Percentiles rank a stretch among this genome's conserved stretches.
Conservation (phyloP, 2,113 vertebrate genomes). For the Epinephelus cyanopodus region DNA sequence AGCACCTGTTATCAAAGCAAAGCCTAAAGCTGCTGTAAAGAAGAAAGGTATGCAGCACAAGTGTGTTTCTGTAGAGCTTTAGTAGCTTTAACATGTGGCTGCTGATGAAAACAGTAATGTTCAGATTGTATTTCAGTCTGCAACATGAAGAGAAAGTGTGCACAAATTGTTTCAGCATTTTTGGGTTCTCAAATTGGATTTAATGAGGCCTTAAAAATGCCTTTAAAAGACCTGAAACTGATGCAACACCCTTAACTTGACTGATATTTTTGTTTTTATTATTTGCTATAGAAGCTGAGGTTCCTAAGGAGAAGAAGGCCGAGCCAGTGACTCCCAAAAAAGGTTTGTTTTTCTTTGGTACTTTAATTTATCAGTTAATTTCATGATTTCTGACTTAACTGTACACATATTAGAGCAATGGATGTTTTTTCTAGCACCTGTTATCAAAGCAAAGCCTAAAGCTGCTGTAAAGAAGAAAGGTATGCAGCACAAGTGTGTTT, state of each 20-base stretch:
- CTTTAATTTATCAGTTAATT: neutral
- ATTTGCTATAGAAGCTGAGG: slow-evolving; percentile 30
- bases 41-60: slow-evolving; percentile 54
- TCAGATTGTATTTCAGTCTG: neutral
- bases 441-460: slow-evolving; percentile 38
- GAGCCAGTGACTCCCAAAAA: slow-evolving; percentile 50
- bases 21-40: slow-evolving; percentile 34
- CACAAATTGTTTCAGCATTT: too few species aligned
- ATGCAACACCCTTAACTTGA: too few species aligned
- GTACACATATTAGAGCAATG: neutral
- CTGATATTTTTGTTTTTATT: neutral
- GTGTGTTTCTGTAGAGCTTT: neutral
- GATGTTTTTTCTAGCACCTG: slow-evolving; percentile 14
- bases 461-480: slow-evolving; percentile 55
- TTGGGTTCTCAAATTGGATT: too few species aligned
- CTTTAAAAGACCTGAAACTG: too few species aligned
- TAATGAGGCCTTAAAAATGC: too few species aligned
- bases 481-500: slow-evolving; percentile 24
- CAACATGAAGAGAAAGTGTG: too few species aligned
- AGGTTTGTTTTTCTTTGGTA: slow-evolving; percentile 40
- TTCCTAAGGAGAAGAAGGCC: slow-evolving; percentile 58
- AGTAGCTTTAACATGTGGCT: neutral
- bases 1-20: slow-evolving; percentile 35
- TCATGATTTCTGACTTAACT: neutral
- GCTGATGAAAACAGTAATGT: neutral